phyloP scores from a whole-genome alignment of 2,113 vertebrate genomes.

The Formicarius rufipectus region DNA sequence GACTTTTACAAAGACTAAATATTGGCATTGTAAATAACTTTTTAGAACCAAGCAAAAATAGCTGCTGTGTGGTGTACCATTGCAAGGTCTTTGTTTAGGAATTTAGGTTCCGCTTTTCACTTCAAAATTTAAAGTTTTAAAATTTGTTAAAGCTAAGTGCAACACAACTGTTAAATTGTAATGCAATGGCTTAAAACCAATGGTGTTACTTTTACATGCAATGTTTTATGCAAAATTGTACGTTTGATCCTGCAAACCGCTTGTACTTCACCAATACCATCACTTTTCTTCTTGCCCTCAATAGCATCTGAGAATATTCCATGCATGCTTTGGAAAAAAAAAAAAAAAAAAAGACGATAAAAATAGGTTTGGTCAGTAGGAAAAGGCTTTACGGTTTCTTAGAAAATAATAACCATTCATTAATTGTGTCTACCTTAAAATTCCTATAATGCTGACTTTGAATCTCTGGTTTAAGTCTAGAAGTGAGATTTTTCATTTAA shows the following conservation, averaged over 20 bases:
- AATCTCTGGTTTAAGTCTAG: constrained; percentile 74
- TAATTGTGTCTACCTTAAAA: constrained; percentile 72
- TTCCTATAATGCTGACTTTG: constrained; percentile 75
- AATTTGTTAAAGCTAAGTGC: constrained; percentile 71
- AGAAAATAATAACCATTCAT: constrained; percentile 70
- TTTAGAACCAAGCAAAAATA: constrained; percentile 84
- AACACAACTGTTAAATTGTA: constrained; percentile 71
- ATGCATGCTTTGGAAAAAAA: constrained; percentile 68
- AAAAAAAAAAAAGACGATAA: neutral
- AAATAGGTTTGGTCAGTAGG: constrained; percentile 73
- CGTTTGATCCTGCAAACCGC: constrained; percentile 72
- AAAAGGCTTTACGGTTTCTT: constrained; percentile 68
- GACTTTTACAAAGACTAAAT: constrained; percentile 90
- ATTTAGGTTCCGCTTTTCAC: constrained; percentile 84
- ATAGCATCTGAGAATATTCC: constrained; percentile 72
- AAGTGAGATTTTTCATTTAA: constrained; percentile 75
- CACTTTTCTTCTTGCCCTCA: constrained; percentile 73
- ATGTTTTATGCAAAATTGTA: constrained; percentile 79
- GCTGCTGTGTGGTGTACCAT: constrained; percentile 89
- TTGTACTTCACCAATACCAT: constrained; percentile 71
- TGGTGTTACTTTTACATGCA: constrained; percentile 76
- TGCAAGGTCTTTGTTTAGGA: constrained; percentile 92
- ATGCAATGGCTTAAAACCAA: constrained; percentile 75
- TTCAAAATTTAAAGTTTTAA: constrained; percentile 74
- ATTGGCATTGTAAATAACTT: constrained; percentile 96